Conservation (phyloP, 1,140 invertebrate genomes). For the Phthorimaea operculella region DNA sequence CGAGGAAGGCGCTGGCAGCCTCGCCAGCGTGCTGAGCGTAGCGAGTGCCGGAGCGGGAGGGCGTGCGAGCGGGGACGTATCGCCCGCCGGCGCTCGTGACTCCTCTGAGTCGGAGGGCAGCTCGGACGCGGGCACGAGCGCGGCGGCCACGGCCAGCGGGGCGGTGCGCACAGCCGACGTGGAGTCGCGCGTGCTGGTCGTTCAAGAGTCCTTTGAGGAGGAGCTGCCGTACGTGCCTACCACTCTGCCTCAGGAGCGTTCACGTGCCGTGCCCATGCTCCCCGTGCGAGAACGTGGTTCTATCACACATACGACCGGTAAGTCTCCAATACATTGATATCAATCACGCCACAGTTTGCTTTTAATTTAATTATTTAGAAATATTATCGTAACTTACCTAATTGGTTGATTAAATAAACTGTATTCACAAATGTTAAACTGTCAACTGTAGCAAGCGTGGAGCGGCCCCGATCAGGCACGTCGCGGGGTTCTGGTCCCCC, state of each 20-base stretch:
- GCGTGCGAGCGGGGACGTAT: constrained; percentile 23
- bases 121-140: constrained; percentile 67
- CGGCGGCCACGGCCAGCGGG: constrained; percentile 56
- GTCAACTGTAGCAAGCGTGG: constrained; percentile 74
- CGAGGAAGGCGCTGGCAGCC: not conserved
- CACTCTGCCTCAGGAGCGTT: constrained; percentile 83
- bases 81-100: constrained; percentile 65
- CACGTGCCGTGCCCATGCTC: constrained; percentile 81
- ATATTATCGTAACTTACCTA: too few relatives aligned
- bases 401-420: too few relatives aligned
- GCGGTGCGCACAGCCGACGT: constrained; percentile 62
- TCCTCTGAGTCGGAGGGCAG: constrained; percentile 85
- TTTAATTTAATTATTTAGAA: too few relatives aligned
- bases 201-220: constrained; percentile 87
- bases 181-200: constrained; percentile 80
- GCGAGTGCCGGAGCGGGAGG: constrained; percentile 2
- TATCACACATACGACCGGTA: constrained; percentile 75
- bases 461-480: constrained; percentile 85
- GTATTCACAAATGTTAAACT: too few relatives aligned
- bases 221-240: constrained; percentile 89
- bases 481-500: constrained; percentile 82
- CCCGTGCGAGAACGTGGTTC: constrained; percentile 77
- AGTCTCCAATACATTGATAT: not conserved
- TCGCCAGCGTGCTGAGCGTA: not conserved
- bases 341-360: too few relatives aligned